Conservation (phyloP, 2,797 vertebrate genomes). For the Zenarchopterus dispar region DNA sequence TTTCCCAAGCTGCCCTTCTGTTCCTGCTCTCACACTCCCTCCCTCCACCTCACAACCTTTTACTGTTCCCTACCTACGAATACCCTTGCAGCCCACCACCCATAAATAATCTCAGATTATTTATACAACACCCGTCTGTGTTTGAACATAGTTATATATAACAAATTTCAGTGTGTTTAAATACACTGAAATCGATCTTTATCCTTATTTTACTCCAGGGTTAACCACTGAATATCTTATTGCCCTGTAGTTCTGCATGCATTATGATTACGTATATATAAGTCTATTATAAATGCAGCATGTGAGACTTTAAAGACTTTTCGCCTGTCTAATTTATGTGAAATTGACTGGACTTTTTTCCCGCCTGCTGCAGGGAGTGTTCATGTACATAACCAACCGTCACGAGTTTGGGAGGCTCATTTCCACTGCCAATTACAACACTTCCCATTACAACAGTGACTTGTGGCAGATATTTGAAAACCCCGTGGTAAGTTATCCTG, state of each 20-base stretch:
- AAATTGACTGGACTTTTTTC: slow-evolving; percentile 60
- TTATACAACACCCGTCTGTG: slow-evolving; percentile 59
- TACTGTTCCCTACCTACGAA: slow-evolving; percentile 45
- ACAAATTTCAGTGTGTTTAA: slow-evolving; percentile 60
- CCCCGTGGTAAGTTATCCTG: slow-evolving; percentile 88
- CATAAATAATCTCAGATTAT: slow-evolving; percentile 82
- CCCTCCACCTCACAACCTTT: slow-evolving; percentile 16
- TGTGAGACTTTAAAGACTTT: slow-evolving; percentile 25
- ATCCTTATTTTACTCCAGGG: slow-evolving; percentile 26
- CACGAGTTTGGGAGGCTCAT: slow-evolving; percentile 96
- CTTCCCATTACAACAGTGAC: slow-evolving; percentile 93
- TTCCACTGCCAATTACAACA: slow-evolving; percentile 97
- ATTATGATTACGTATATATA: slow-evolving; percentile 4
- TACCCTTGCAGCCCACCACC: slow-evolving; percentile 35
- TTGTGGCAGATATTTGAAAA: slow-evolving; percentile 99
- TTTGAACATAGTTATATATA: slow-evolving; percentile 23
- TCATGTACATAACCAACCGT: slow-evolving; percentile 97
- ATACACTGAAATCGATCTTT: slow-evolving; percentile 55
- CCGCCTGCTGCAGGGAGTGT: slow-evolving; percentile 87
- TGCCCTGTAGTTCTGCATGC: slow-evolving; percentile 33
- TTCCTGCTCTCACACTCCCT: slow-evolving; percentile 49
- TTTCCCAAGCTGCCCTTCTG: slow-evolving; percentile 57
- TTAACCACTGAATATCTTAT: slow-evolving; percentile 31
- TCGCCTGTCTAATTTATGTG: slow-evolving; percentile 10
- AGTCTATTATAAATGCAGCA: slow-evolving; percentile 16